Base-by-base conservation (phyloP, 2,113 vertebrate species). In the Cisticola juncidis region DNA sequence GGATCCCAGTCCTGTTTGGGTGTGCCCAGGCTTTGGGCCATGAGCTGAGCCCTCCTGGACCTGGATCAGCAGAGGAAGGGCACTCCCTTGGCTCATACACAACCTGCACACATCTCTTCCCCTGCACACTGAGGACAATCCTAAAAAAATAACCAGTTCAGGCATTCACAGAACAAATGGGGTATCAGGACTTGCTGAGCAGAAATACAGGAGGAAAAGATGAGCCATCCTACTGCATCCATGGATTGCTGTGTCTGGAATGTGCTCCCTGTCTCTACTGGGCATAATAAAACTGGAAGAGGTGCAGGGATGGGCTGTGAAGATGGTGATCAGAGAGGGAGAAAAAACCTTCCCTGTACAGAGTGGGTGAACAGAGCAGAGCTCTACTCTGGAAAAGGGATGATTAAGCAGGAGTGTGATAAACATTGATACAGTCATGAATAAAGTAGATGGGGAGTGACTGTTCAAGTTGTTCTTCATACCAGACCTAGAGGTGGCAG, bases 321-420 rank as follows among this genome's bases (percentile, higher is more conserved):
- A 62, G 68, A 21, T 48, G 54, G 19, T 44, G 42, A 57, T 87
- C 29, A 25, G 58, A 71, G 72, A 29, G 33, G 28, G 33, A 44
- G 28, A 50, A n/a, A 48, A 33, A 16, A 8, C 12, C 21, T 81
- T 48, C 40, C 3, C 0, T 31, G 28, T 42, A 56, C 31, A 72
- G 65, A 80, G 26, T 25, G 53, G n/a, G 48, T 77, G 88, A 82
- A 20, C 19, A 42, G 35, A 86, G 58, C 20, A 70, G 64, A 69
- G 24, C 26, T 56, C 42, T 83, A 31, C 23, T 65, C 71, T 57
- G 57, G 56, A 36, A 74, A 36, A 62, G 51, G 74, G 61, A 48
- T 89, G 90, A 79, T 90, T 85, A 87, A 93, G 54, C 78, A 76
- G 73, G 69, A 64, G 29, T 14, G 48, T 91, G 87, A 60, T 93